Conservation (phyloP, 2,797 vertebrate species). For the Bovichtus diacanthus region DNA sequence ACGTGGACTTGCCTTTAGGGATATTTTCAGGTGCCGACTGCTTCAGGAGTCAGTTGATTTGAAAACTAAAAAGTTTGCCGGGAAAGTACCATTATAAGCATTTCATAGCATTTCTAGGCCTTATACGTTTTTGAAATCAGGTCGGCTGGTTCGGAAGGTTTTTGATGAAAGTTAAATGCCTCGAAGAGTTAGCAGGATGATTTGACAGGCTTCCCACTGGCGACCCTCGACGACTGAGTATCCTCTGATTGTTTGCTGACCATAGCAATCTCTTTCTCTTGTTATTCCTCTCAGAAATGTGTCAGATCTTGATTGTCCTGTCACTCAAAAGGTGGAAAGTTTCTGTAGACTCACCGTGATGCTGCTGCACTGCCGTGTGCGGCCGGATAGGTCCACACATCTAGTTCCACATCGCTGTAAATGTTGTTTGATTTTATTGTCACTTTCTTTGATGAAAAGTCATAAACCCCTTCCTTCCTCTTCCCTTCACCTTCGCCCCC, state of each 20-base stretch:
- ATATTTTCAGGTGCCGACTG: slow-evolving; percentile 9
- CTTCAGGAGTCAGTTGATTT: slow-evolving; percentile 7
- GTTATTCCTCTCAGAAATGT: slow-evolving; percentile 2
- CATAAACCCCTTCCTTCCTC: slow-evolving; percentile 10
- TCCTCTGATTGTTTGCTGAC: slow-evolving; percentile 11
- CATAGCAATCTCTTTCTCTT: background rate
- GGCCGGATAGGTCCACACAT: background rate
- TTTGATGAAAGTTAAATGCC: slow-evolving; percentile 16
- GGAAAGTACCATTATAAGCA: background rate
- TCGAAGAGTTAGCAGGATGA: background rate
- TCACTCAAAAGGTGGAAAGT: slow-evolving; percentile 38
- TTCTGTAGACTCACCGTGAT: background rate
- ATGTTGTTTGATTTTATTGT: slow-evolving; percentile 48
- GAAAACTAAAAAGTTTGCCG: background rate
- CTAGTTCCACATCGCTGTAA: slow-evolving; percentile 4
- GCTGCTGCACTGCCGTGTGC: background rate
- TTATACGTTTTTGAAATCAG: background rate
- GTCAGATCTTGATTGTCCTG: slow-evolving; percentile 56
- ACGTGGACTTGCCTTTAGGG: slow-evolving; percentile 21
- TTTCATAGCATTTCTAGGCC: background rate
- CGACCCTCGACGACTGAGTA: background rate
- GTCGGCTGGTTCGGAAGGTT: background rate
- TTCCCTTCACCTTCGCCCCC: slow-evolving; percentile 19
- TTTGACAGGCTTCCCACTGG: background rate
- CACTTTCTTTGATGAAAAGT: slow-evolving; percentile 60